A percentile compares a stretch with the other conserved stretches of the same genome.
Evolutionary conservation across 1,140 invertebrate genomes (phyloP).

Genomic region (Spodoptera litura): DNA sequence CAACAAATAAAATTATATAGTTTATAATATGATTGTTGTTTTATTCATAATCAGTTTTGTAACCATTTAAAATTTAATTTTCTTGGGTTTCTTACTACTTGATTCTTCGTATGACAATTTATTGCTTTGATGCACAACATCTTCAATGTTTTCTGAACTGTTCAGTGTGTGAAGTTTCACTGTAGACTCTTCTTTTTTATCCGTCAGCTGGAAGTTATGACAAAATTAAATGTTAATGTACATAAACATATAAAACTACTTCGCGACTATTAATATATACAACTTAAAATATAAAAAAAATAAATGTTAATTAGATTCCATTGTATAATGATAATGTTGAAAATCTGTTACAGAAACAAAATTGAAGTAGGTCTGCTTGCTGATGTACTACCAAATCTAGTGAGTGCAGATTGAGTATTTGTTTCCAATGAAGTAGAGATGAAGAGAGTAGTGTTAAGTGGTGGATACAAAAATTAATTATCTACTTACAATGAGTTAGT

Average conservation of each 20-base stretch:
- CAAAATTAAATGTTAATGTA: not conserved
- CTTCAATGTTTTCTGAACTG: conserved; percentile 76
- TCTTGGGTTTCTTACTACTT: conserved; percentile 73
- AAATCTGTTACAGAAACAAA: too few species aligned
- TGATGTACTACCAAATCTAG: too few species aligned
- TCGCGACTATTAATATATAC: too few species aligned
- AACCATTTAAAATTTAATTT: conserved; percentile 74
- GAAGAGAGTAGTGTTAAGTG: too few species aligned
- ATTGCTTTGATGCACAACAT: conserved; percentile 62
- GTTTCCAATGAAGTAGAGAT: too few species aligned
- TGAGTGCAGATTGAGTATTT: too few species aligned
- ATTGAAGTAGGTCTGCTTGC: too few species aligned
- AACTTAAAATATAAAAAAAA: too few species aligned
- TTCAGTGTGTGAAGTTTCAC: conserved; percentile 79
- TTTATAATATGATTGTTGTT: not conserved
- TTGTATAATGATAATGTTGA: too few species aligned
- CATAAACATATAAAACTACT: too few species aligned
- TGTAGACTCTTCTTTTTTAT: conserved; percentile 77
- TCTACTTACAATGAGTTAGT: too few species aligned
- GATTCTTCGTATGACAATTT: conserved; percentile 45
- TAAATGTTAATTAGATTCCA: conserved; percentile 10
- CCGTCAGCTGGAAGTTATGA: conserved; percentile 67
- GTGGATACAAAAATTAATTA: too few species aligned
- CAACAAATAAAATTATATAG: conserved; percentile 6
- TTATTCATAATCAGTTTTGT: conserved; percentile 35